Evolutionary conservation across 2,888 invertebrate genomes (phyloP).

Genomic region (Tenthredo distinguenda): DNA sequence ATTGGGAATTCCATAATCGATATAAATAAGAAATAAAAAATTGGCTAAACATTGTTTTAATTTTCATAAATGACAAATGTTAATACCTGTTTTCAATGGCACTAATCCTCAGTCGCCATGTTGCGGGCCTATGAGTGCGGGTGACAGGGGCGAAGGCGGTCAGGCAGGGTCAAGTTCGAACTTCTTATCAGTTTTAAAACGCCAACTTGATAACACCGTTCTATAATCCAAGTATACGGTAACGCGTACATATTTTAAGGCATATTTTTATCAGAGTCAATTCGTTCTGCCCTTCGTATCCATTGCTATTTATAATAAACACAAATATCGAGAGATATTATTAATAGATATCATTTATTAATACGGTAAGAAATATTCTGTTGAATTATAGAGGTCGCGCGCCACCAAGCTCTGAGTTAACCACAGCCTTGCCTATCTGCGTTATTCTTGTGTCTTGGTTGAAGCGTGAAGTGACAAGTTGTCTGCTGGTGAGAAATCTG

Average conservation of each 20-base stretch:
- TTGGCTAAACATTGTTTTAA: neutral
- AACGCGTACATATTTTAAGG: constrained; percentile 3
- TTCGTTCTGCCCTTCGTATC: neutral
- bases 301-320: neutral
- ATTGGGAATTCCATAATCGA: neutral
- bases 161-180: constrained; percentile 40
- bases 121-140: constrained; percentile 36
- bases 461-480: neutral
- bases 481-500: neutral
- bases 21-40: neutral
- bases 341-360: neutral
- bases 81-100: constrained; percentile 46
- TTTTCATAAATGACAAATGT: constrained; percentile 32
- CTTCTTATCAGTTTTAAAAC: constrained; percentile 39
- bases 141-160: constrained; percentile 25
- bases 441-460: neutral
- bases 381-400: constrained; percentile 12
- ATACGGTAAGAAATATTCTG: neutral
- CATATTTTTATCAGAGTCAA: neutral
- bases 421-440: neutral
- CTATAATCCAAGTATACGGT: neutral
- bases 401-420: neutral
- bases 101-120: constrained; percentile 47
- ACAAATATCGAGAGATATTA: neutral
- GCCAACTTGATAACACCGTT: neutral